These are phyloP conservation scores for Desmodus rotundus DNA, from an alignment of 2,113 vertebrate genomes.

Conservation along the genomic window DNA sequence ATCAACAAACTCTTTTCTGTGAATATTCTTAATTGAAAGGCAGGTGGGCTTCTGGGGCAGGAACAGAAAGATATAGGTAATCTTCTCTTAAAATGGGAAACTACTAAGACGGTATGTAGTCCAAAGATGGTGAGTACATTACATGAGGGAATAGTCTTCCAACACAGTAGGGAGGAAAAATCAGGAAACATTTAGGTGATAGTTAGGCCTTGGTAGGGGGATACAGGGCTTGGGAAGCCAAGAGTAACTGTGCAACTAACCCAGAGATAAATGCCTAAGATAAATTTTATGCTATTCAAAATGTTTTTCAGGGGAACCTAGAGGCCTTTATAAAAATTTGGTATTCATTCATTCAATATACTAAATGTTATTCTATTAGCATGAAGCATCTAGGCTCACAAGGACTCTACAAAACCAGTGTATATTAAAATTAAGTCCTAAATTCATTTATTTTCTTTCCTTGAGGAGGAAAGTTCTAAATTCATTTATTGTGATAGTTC, in stretches of 20 bases:
- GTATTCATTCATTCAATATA: background rate
- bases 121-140: background rate
- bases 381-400: background rate
- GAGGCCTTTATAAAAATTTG: background rate
- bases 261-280: background rate
- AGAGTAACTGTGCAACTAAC: background rate
- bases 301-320: background rate
- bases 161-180: background rate
- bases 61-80: background rate
- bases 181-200: background rate
- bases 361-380: background rate
- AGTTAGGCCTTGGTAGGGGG: background rate
- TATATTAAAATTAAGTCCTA: background rate
- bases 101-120: background rate
- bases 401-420: background rate
- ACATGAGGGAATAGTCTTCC: background rate
- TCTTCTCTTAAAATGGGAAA: background rate
- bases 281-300: background rate
- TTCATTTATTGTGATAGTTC: background rate
- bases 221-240: background rate
- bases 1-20: background rate
- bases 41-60: background rate
- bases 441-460: constrained; percentile 20
- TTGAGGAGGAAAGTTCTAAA: background rate
- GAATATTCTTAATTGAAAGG: background rate